Percentiles rank a stretch among this genome's conserved stretches.
These are phyloP conservation scores for Zaprionus lineosus DNA, from an alignment of 2,888 invertebrate genomes.

Conservation along the genomic window DNA sequence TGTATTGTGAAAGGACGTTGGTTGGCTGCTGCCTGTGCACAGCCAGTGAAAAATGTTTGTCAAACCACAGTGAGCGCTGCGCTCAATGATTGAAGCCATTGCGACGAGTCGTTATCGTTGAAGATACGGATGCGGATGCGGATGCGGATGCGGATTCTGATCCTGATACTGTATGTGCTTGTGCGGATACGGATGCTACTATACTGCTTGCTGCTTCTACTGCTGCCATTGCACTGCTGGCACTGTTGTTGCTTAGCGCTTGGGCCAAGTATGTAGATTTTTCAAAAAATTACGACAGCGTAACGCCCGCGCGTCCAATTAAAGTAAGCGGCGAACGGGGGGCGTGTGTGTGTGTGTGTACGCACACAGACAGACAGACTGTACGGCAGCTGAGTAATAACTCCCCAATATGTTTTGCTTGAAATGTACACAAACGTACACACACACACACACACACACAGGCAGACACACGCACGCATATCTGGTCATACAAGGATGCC, in stretches of 20 bases:
- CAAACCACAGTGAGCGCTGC: constrained; percentile 71
- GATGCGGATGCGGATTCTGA: constrained; percentile 12
- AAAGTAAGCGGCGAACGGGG: constrained; percentile 70
- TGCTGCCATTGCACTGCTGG: no score
- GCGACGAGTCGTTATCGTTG: constrained; percentile 61
- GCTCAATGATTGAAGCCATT: constrained; percentile 73
- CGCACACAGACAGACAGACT: constrained; percentile 11
- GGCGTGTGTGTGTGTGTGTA: constrained; percentile 32
- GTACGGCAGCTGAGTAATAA: constrained; percentile 54
- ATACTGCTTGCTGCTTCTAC: no score
- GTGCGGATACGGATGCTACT: constrained; percentile 10
- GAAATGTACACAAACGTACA: constrained; percentile 14
- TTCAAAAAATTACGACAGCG: constrained; percentile 79
- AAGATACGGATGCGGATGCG: constrained; percentile 30
- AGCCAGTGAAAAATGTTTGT: constrained; percentile 75
- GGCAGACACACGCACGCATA: constrained; percentile 3
- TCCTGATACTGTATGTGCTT: constrained; percentile 24
- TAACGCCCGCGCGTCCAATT: constrained; percentile 79
- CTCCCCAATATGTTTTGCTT: constrained; percentile 68
- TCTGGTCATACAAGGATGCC: constrained; percentile 45
- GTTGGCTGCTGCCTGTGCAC: constrained; percentile 44
- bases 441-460: constrained; percentile 2
- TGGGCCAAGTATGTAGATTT: constrained; percentile 61
- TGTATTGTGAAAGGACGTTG: constrained; percentile 14
- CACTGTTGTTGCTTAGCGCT: constrained; percentile 14